Evolutionary conservation across 2,888 invertebrate species (phyloP).

Genomic region (Chouioia cunea): DNA sequence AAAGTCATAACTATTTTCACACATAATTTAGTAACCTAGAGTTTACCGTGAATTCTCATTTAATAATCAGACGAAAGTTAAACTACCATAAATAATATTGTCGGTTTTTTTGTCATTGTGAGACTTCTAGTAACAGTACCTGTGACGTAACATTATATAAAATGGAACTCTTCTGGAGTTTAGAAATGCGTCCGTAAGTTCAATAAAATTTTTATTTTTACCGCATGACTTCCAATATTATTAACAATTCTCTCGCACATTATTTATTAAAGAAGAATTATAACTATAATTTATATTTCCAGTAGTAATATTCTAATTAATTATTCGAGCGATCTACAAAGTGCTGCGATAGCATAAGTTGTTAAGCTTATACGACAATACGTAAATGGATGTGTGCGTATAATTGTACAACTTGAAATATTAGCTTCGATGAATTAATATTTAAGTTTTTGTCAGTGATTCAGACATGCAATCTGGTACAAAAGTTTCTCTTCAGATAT

Average conservation of each 20-base stretch:
- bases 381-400: conserved; percentile 65
- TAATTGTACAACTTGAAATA: conserved; percentile 60
- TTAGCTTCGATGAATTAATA: conserved; percentile 52
- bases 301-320: conserved; percentile 61
- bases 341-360: conserved; percentile 66
- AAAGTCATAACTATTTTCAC: no score
- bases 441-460: conserved; percentile 53
- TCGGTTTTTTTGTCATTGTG: no score
- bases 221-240: no score
- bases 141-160: conserved; percentile 1
- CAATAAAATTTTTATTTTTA: no score
- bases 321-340: conserved; percentile 63
- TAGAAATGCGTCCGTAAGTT: conserved; percentile 2
- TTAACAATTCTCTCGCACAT: no score
- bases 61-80: no score
- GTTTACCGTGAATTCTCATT: no score
- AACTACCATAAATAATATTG: no score
- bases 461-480: conserved; percentile 18
- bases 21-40: no score
- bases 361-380: conserved; percentile 67
- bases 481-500: conserved; percentile 1
- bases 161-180: neutral
- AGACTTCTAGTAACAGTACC: no score
- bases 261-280: no score
- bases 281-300: no score